Evolutionary conservation across 2,113 vertebrate species (phyloP), one percentile per base, ranked within the genome.

Genomic region (Tachysurus fulvidraco): DNA sequence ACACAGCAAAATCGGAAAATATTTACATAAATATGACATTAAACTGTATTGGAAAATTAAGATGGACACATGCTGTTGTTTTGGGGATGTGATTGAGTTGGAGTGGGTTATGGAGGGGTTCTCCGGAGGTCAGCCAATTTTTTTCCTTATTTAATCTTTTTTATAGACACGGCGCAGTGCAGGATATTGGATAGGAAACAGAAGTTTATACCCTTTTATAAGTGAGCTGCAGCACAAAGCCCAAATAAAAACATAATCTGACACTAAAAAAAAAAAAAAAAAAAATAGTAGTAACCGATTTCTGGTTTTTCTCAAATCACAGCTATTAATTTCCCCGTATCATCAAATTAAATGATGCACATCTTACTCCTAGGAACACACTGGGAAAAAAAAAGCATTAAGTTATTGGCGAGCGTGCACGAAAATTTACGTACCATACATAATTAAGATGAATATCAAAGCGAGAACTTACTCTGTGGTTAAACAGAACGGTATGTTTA

Each of bases 21-120:
- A 95, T 95, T 95, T 96, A 95, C 95, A 96, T 96, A 96, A 96
- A 96, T 95, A 94, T 94, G 93, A 93, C 94, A 96, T 95, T 96
- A 95, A 94, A 94, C 93, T 92, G 91, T 92, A 94, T 94, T 95
- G 95, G 78, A 93, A 94, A 95, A 96, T 96, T 95, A 95, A 94
- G 94, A 95, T 90, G 88, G 93, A 94, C 93, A 92, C 92, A 87
- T 87, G 92, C 92, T 93, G 92, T 88, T 88, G 90, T 90, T 88
- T 92, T 88, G 80, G 76, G 57, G 44, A 55, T 65, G 67, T 81
- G 86, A 64, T 69, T 83, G 86, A 87, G 71, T 60, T n/a, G 73
- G 81, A 84, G 71, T 83, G 79, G 73, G 81, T 87, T 83, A 62
- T 60, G 30, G 76, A 67, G 71, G 30, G 86, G 84, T 88, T 90